A percentile compares a stretch with the other conserved stretches of the same genome.
Evolutionary conservation across 1,140 invertebrate genomes (phyloP).

Genomic region (Oscheius sp.): DNA sequence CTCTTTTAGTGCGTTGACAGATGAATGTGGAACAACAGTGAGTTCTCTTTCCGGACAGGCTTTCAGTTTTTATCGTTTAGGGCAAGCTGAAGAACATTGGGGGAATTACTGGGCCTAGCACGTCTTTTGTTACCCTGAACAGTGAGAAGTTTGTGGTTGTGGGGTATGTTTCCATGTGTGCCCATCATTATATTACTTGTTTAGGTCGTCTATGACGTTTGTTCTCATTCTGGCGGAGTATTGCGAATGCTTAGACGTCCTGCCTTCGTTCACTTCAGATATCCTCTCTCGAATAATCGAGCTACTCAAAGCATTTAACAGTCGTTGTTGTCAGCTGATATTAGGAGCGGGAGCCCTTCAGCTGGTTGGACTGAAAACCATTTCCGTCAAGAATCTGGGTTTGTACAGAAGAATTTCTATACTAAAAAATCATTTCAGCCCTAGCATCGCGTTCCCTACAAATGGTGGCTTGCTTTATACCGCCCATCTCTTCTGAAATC

Average conservation of each 20-base stretch:
- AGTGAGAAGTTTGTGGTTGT: slow-evolving; percentile 70
- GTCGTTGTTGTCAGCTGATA: slow-evolving; percentile 85
- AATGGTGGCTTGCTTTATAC: slow-evolving; percentile 68
- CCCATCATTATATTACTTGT: slow-evolving; percentile 18
- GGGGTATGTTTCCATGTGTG: slow-evolving; percentile 64
- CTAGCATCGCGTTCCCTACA: slow-evolving; percentile 80
- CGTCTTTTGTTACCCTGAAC: slow-evolving; percentile 35
- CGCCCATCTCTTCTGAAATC: slow-evolving; percentile 65
- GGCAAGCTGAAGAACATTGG: background rate
- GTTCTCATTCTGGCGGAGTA: slow-evolving; percentile 85
- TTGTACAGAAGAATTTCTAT: background rate
- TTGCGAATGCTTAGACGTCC: slow-evolving; percentile 73
- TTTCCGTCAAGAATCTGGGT: slow-evolving; percentile 84
- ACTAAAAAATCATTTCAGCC: slow-evolving; percentile 65
- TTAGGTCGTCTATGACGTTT: slow-evolving; percentile 71
- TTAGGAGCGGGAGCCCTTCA: slow-evolving; percentile 89
- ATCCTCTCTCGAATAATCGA: slow-evolving; percentile 81
- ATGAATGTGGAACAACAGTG: slow-evolving; percentile 69
- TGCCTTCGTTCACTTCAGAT: slow-evolving; percentile 70
- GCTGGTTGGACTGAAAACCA: slow-evolving; percentile 89
- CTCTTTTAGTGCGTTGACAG: slow-evolving; percentile 81
- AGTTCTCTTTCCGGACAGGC: slow-evolving; percentile 18
- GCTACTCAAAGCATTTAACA: slow-evolving; percentile 82
- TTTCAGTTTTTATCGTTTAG: background rate
- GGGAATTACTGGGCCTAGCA: background rate